Percentiles rank a stretch among this genome's conserved stretches.
Conservation (phyloP, 1,140 invertebrate genomes). For the Drosophila nigromelanica region DNA sequence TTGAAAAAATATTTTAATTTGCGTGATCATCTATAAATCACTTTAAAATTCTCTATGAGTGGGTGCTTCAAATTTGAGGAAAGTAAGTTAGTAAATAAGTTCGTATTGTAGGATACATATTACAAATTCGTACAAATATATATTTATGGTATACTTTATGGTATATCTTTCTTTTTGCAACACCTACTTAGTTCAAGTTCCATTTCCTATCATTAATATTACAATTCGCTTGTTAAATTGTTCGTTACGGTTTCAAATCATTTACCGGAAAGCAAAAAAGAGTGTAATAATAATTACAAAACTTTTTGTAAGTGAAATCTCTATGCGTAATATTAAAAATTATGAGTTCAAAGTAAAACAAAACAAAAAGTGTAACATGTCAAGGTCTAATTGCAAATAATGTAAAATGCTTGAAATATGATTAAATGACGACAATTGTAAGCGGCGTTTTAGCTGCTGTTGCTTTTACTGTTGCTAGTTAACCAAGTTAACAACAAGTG, state of each 20-base stretch:
- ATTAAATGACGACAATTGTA: conserved; percentile 16
- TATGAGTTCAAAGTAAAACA: conserved; percentile 15
- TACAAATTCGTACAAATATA: not conserved
- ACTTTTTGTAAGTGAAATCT: conserved; percentile 7
- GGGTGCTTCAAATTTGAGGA: too few species aligned
- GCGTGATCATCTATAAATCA: too few species aligned
- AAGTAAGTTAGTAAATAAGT: too few species aligned
- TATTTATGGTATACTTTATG: not conserved
- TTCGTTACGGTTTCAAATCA: conserved; percentile 9
- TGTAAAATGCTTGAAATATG: conserved; percentile 56
- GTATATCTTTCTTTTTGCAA: not conserved
- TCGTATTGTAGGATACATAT: too few species aligned
- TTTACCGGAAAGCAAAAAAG: conserved; percentile 12
- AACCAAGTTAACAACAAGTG: conserved; percentile 71
- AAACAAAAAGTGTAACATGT: conserved; percentile 47
- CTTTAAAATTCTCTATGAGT: too few species aligned
- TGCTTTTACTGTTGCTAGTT: conserved; percentile 42
- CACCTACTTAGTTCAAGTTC: not conserved
- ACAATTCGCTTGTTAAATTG: conserved; percentile 2
- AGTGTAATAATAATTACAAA: conserved; percentile 11
- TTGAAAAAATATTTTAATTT: too few species aligned
- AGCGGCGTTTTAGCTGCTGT: conserved; percentile 5
- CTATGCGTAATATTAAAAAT: conserved; percentile 15
- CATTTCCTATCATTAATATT: conserved; percentile 6
- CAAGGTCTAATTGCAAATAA: conserved; percentile 74